Evolutionary conservation across 2,797 vertebrate species (phyloP).

Genomic region (Tapirus indicus): DNA sequence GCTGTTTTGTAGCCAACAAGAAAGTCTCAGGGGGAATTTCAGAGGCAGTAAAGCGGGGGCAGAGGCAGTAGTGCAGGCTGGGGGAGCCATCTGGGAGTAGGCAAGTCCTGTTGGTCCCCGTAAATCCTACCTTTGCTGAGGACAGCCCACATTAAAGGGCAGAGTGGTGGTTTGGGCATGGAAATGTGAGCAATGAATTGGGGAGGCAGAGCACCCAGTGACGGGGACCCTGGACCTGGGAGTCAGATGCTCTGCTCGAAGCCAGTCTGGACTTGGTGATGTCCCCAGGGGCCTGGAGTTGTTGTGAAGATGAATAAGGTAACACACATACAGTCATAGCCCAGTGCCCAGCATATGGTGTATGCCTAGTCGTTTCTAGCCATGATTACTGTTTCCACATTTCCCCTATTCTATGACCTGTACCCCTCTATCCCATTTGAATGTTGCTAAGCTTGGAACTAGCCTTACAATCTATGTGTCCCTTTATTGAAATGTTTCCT

Average conservation of each 20-base stretch:
- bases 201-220: neutral
- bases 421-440: neutral
- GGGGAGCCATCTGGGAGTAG: neutral
- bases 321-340: neutral
- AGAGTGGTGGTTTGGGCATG: neutral
- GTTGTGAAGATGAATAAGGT: neutral
- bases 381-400: neutral
- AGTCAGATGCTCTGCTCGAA: neutral
- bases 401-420: neutral
- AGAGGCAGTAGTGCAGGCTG: neutral
- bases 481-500: neutral
- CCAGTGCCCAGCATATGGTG: neutral
- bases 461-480: neutral
- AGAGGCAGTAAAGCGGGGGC: neutral
- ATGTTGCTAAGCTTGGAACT: neutral
- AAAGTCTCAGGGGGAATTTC: neutral
- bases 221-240: neutral
- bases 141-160: neutral
- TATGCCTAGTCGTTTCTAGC: neutral
- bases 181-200: neutral
- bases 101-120: neutral
- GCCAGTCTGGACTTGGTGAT: neutral
- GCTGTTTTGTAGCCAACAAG: neutral
- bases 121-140: neutral
- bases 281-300: neutral